Evolutionary conservation across 2,113 vertebrate species (phyloP).

Genomic region (Psettodes erumei): DNA sequence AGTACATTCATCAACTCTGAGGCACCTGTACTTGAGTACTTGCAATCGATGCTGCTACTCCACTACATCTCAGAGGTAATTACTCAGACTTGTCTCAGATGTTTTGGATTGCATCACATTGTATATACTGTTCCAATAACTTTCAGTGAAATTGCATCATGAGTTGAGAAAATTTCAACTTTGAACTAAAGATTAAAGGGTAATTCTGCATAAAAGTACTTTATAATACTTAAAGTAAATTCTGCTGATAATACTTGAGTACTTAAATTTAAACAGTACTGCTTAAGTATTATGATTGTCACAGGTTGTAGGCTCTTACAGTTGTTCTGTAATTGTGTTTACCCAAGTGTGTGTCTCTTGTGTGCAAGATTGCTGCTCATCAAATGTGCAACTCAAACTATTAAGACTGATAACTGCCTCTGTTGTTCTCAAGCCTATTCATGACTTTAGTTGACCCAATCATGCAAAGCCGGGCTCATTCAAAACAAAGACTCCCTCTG

Average conservation of each 20-base stretch:
- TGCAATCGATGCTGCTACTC: background rate
- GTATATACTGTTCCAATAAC: too few species aligned
- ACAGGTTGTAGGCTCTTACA: background rate
- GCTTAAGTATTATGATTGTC: background rate
- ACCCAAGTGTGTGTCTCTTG: background rate
- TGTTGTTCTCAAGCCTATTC: constrained; percentile 20
- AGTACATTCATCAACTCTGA: background rate
- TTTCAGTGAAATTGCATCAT: too few species aligned
- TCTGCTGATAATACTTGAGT: background rate
- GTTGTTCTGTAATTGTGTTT: background rate
- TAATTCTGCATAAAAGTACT: background rate
- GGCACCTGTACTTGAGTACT: background rate
- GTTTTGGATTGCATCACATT: too few species aligned
- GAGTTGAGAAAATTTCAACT: too few species aligned
- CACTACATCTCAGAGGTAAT: background rate
- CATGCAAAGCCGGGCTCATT: constrained; percentile 33
- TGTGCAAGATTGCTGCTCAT: background rate
- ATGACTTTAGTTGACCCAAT: constrained; percentile 21
- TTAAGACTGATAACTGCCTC: constrained; percentile 10
- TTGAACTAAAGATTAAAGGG: too few species aligned
- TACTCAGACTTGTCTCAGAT: background rate
- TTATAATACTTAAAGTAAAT: background rate
- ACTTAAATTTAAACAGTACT: too few species aligned
- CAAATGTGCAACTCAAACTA: constrained; percentile 27
- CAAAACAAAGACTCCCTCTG: constrained; percentile 57